A percentile compares a stretch with the other conserved stretches of the same genome.
Evolutionary conservation across 1,140 invertebrate genomes (phyloP).

Genomic region (Brachionus koreanus): DNA sequence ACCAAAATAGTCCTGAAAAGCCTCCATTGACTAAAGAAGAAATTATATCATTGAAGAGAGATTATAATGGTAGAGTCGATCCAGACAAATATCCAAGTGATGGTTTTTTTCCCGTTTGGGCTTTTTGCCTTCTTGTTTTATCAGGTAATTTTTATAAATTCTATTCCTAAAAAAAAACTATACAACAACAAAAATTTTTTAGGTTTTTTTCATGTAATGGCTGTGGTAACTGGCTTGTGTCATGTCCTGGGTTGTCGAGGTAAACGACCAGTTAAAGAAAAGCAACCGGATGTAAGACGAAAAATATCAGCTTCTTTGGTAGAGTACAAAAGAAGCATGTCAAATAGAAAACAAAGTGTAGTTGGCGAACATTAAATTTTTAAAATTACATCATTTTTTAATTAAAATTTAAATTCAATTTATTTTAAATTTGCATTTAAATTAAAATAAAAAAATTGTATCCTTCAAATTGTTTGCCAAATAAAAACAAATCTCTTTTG

Average conservation of each 20-base stretch:
- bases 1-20: not conserved
- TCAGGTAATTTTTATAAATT: not conserved
- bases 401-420: slow-evolving; percentile 15
- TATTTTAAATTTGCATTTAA: slow-evolving; percentile 42
- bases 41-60: not conserved
- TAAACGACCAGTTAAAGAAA: not conserved
- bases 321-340: not conserved
- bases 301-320: not conserved
- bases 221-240: not conserved
- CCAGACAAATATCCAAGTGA: slow-evolving; percentile 23
- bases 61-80: not conserved
- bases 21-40: not conserved
- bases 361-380: not conserved
- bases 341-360: slow-evolving; percentile 13
- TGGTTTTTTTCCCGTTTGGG: slow-evolving; percentile 24
- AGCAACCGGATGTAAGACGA: not conserved
- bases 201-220: slow-evolving; percentile 18
- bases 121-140: not conserved
- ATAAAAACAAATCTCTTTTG: not conserved
- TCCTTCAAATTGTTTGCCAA: slow-evolving; percentile 36
- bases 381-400: slow-evolving; percentile 24
- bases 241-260: slow-evolving; percentile 15
- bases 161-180: not conserved
- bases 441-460: slow-evolving; percentile 22
- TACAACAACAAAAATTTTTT: not conserved